Conservation (phyloP, 2,888 invertebrate genomes). For the Coenonympha glycerion region DNA sequence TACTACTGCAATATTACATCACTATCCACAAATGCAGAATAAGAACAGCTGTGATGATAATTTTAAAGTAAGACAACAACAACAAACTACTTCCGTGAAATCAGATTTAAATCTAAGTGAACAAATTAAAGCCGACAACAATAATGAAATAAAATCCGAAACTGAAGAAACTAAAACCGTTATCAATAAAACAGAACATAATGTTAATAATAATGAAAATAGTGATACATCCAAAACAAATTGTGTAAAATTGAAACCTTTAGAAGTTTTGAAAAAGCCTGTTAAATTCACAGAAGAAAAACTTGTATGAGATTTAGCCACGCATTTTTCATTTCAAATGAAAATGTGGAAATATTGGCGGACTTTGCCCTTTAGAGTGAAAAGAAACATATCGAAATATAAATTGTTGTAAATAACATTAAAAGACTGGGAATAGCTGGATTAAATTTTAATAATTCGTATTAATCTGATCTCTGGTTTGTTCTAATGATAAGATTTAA, state of each 20-base stretch:
- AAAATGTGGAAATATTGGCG: conserved; percentile 44
- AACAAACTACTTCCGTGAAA: conserved; percentile 45
- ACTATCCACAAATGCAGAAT: conserved; percentile 60
- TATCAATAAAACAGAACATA: conserved; percentile 40
- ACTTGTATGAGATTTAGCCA: conserved; percentile 65
- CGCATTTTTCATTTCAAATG: conserved; percentile 36
- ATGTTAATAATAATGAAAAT: conserved; percentile 54
- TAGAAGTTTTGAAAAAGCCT: conserved; percentile 49
- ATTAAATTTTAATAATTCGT: conserved; percentile 29
- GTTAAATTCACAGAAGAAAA: conserved; percentile 68
- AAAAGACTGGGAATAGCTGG: conserved; percentile 49
- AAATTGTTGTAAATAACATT: conserved; percentile 47
- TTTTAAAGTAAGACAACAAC: conserved; percentile 14
- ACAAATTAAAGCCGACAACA: conserved; percentile 45
- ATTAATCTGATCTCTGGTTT: conserved; percentile 25
- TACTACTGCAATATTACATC: conserved; percentile 66
- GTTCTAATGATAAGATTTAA: conserved; percentile 34
- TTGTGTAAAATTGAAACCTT: conserved; percentile 36
- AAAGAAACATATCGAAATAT: conserved; percentile 49
- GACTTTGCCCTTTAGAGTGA: conserved; percentile 38
- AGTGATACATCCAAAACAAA: conserved; percentile 33
- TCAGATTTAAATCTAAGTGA: conserved; percentile 48
- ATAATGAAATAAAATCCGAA: conserved; percentile 44
- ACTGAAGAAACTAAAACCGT: conserved; percentile 34
- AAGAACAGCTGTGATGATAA: conserved; percentile 37